A percentile compares a stretch with the other conserved stretches of the same genome.
These are phyloP conservation scores for Epinotia ramella DNA, from an alignment of 2,888 invertebrate species.

Conservation along the genomic window DNA sequence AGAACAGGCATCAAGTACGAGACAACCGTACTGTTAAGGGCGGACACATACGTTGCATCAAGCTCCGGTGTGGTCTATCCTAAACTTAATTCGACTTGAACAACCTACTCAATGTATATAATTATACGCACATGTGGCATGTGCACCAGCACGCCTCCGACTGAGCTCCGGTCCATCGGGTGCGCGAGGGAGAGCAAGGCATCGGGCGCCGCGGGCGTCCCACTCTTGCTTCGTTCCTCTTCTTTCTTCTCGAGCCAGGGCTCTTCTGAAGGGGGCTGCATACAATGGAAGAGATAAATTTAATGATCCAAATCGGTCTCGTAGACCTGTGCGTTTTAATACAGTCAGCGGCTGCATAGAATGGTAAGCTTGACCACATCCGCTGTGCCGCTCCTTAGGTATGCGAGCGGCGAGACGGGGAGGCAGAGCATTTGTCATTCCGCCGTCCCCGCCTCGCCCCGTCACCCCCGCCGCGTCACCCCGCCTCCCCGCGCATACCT, in stretches of 20 bases:
- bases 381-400: too few relatives aligned
- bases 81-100: not conserved
- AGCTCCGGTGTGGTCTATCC: not conserved
- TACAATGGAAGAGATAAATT: not conserved
- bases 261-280: slow-evolving; percentile 85
- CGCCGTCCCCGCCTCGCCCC: too few relatives aligned
- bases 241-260: slow-evolving; percentile 91
- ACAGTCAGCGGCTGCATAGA: too few relatives aligned
- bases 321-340: too few relatives aligned
- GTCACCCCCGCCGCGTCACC: too few relatives aligned
- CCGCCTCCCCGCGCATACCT: too few relatives aligned
- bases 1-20: too few relatives aligned
- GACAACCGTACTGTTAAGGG: too few relatives aligned
- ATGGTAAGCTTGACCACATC: too few relatives aligned
- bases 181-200: slow-evolving; percentile 73
- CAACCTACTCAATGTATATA: not conserved
- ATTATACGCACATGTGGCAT: slow-evolving; percentile 94
- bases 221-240: slow-evolving; percentile 78
- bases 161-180: slow-evolving; percentile 87
- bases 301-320: not conserved
- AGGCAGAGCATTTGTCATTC: too few relatives aligned
- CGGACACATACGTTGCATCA: not conserved
- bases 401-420: too few relatives aligned
- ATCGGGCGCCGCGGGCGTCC: slow-evolving; percentile 61
- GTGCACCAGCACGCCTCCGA: slow-evolving; percentile 94